Conservation (phyloP, 2,113 vertebrate genomes). For the Chlorodrepanis virens region DNA sequence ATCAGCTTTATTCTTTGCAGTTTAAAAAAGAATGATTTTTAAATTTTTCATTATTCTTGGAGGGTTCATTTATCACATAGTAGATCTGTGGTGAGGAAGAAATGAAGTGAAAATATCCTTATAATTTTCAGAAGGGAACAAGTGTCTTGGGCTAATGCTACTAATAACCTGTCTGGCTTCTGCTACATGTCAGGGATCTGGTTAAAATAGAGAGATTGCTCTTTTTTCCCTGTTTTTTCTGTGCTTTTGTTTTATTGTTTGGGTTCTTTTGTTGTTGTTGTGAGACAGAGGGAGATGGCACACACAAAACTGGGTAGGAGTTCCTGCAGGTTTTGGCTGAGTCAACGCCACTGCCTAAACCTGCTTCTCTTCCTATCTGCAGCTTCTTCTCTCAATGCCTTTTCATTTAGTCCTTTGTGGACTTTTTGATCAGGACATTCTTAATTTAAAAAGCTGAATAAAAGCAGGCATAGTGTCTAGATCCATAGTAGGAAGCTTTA, state of each 20-base stretch:
- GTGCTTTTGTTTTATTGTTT: neutral
- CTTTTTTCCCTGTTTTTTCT: neutral
- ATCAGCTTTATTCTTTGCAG: neutral
- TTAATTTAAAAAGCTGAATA: neutral
- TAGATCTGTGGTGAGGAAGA: neutral
- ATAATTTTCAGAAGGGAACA: neutral
- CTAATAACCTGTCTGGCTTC: neutral
- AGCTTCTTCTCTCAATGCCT: neutral
- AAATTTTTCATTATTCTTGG: neutral
- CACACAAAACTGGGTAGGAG: neutral
- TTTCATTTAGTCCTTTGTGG: neutral
- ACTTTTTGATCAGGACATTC: neutral
- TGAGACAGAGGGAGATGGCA: neutral
- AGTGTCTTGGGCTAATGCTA: neutral
- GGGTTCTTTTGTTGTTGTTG: neutral
- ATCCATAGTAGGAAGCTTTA: neutral
- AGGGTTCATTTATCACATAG: neutral
- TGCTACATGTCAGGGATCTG: neutral
- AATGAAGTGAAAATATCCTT: neutral
- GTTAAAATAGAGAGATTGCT: neutral
- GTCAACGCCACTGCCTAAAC: rapidly evolving
- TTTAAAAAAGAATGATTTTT: neutral
- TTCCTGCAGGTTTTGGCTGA: neutral
- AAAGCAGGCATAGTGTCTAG: neutral
- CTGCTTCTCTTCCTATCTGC: neutral